These are phyloP conservation scores for Acleris sparsana DNA, from an alignment of 2,888 invertebrate genomes.

Conservation along the genomic window DNA sequence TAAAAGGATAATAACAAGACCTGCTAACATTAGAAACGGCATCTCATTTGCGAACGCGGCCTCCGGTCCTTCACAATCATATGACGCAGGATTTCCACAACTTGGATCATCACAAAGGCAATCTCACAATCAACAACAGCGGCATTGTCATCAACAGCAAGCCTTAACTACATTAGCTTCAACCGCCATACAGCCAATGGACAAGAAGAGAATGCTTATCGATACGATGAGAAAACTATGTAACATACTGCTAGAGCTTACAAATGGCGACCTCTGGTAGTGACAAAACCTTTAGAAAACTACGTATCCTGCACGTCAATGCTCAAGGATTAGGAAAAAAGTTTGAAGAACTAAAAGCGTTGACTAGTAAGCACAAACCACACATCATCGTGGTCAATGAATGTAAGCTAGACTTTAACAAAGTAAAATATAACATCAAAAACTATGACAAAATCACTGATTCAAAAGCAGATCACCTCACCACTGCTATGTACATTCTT, in stretches of 20 bases:
- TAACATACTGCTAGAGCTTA: constrained; percentile 15
- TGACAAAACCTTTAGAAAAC: constrained; percentile 6
- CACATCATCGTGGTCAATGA: too few species aligned
- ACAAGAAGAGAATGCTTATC: constrained; percentile 14
- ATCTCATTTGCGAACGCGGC: constrained; percentile 6
- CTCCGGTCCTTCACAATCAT: not conserved
- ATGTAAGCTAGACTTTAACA: too few species aligned
- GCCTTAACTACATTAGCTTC: not conserved
- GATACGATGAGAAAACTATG: constrained; percentile 18
- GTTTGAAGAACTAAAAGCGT: too few species aligned
- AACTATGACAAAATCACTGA: too few species aligned
- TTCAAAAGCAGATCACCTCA: too few species aligned
- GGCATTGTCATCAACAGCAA: not conserved
- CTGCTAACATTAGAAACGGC: constrained; percentile 1
- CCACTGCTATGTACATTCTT: too few species aligned
- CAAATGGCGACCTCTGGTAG: constrained; percentile 20
- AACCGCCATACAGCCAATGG: not conserved
- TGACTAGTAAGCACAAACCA: too few species aligned
- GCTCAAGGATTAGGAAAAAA: constrained; percentile 16
- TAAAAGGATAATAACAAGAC: constrained; percentile 1
- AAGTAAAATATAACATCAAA: too few species aligned
- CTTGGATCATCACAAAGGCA: not conserved
- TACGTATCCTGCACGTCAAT: constrained; percentile 21
- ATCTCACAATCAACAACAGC: not conserved
- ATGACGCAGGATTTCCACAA: not conserved